Evolutionary conservation across 1,140 invertebrate species (phyloP).

Genomic region (Heliconius congener): DNA sequence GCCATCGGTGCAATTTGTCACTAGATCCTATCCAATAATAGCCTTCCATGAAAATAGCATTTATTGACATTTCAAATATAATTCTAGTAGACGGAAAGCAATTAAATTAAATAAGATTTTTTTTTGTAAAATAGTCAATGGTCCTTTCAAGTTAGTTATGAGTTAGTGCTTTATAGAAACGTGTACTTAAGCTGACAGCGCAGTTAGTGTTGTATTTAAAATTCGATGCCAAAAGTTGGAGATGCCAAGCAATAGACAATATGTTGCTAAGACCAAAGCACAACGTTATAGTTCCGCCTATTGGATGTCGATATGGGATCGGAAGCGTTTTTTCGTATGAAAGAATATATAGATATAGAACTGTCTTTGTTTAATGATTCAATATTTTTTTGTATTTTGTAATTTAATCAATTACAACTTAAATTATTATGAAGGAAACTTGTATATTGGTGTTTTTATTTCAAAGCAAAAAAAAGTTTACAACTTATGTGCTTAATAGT

Average conservation of each 20-base stretch:
- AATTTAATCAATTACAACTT: too few relatives aligned
- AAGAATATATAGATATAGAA: not conserved
- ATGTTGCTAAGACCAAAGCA: slow-evolving; percentile 53
- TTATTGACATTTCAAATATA: slow-evolving; percentile 36
- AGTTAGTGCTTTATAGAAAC: slow-evolving; percentile 65
- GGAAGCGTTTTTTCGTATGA: slow-evolving; percentile 50
- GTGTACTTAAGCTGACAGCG: slow-evolving; percentile 70
- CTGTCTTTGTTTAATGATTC: not conserved
- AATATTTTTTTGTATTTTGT: not conserved
- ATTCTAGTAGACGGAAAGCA: slow-evolving; percentile 20
- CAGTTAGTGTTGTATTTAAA: slow-evolving; percentile 59
- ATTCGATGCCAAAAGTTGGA: slow-evolving; percentile 74
- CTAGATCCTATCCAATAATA: slow-evolving; percentile 33
- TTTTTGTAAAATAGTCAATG: slow-evolving; percentile 40
- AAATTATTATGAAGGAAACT: too few relatives aligned
- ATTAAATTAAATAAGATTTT: slow-evolving; percentile 28
- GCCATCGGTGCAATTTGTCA: slow-evolving; percentile 39
- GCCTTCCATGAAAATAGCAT: slow-evolving; percentile 30
- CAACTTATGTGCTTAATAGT: too few relatives aligned
- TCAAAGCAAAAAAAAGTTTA: too few relatives aligned
- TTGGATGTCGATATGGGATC: slow-evolving; percentile 59
- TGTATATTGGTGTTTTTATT: too few relatives aligned
- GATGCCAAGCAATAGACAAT: slow-evolving; percentile 79
- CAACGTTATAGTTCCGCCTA: slow-evolving; percentile 62
- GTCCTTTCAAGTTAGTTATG: slow-evolving; percentile 49